Evolutionary conservation across 1,140 invertebrate genomes (phyloP).

Genomic region (Galleria mellonella): DNA sequence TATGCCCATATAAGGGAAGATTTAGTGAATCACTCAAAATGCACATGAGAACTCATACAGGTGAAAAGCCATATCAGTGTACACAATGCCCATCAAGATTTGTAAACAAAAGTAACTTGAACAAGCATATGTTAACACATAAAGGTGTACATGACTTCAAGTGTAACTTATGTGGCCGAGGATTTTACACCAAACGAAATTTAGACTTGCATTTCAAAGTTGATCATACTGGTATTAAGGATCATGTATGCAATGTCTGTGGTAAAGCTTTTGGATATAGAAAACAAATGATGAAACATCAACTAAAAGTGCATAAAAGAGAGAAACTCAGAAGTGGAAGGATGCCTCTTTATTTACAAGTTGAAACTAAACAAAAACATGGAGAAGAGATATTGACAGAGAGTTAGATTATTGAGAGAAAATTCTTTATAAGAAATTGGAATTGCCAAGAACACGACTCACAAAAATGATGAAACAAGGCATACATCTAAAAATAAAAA

Average conservation of each 20-base stretch:
- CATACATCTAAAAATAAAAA: too few relatives aligned
- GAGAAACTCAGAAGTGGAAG: constrained; percentile 50
- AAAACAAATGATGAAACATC: constrained; percentile 72
- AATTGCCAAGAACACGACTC: too few relatives aligned
- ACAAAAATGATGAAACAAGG: too few relatives aligned
- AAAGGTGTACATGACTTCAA: constrained; percentile 47
- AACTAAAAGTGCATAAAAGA: constrained; percentile 70
- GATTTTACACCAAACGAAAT: constrained; percentile 46
- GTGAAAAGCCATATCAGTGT: constrained; percentile 71
- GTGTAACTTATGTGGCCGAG: constrained; percentile 46
- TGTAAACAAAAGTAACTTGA: constrained; percentile 72
- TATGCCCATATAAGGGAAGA: constrained; percentile 57
- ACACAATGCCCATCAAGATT: constrained; percentile 64
- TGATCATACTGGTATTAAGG: constrained; percentile 69
- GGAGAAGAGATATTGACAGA: constrained; percentile 8
- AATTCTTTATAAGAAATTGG: too few relatives aligned
- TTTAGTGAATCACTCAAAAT: constrained; percentile 61
- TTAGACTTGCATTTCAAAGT: constrained; percentile 59
- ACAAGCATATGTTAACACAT: constrained; percentile 59
- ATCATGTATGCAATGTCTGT: constrained; percentile 71
- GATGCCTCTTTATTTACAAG: constrained; percentile 44
- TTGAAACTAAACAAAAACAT: constrained; percentile 15
- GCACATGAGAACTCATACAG: constrained; percentile 72
- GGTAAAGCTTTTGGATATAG: constrained; percentile 71
- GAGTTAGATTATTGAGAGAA: background rate